Evolutionary conservation across 2,888 invertebrate genomes (phyloP).

Genomic region (Dendrolimus pini): DNA sequence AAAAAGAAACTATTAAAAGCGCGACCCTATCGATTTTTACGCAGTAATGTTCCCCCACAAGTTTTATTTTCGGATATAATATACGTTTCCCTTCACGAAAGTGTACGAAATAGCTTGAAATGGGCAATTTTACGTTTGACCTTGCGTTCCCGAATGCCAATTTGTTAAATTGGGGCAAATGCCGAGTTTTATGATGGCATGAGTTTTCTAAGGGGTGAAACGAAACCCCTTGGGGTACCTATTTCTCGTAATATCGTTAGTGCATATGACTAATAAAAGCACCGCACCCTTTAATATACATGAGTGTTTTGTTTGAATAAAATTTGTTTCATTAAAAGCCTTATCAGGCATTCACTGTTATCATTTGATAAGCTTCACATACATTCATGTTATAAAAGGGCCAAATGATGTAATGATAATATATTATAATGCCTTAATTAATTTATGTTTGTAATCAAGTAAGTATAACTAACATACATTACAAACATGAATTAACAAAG

Average conservation of each 20-base stretch:
- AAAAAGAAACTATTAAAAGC: constrained; percentile 12
- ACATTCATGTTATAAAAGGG: no score
- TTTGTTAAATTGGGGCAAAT: constrained; percentile 31
- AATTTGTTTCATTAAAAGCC: no score
- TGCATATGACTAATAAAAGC: constrained; percentile 28
- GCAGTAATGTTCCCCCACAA: constrained; percentile 17
- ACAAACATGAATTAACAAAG: no score
- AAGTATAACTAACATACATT: no score
- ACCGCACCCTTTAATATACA: constrained; percentile 3
- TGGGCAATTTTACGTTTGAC: constrained; percentile 21
- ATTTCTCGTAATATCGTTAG: constrained; percentile 16
- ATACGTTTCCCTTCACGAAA: constrained; percentile 4
- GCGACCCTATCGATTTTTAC: constrained; percentile 25
- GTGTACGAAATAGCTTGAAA: constrained; percentile 5
- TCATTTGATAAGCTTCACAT: no score
- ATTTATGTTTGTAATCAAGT: no score
- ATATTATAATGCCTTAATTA: no score
- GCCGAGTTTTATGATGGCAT: constrained; percentile 20
- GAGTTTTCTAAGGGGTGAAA: constrained; percentile 42
- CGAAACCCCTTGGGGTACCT: constrained; percentile 32
- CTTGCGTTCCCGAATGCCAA: constrained; percentile 25
- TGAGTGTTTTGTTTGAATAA: constrained; percentile 1
- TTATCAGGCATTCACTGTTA: no score
- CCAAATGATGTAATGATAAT: no score
- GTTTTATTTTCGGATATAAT: constrained; percentile 14